Conservation (phyloP, 1,140 invertebrate genomes). For the Drosophila ambigua region DNA sequence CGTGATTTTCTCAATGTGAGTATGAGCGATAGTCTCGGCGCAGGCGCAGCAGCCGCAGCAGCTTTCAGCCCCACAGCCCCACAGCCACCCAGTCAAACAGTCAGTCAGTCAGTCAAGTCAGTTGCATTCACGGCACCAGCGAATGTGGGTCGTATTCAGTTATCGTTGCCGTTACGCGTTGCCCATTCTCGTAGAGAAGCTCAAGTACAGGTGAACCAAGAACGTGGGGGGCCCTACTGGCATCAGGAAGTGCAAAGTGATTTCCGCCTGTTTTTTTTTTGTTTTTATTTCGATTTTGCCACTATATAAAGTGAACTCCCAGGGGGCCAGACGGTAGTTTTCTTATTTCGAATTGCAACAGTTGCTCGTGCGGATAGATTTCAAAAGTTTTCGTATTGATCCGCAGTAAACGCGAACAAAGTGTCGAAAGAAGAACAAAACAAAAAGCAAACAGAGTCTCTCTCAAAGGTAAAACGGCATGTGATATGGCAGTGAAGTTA, state of each 20-base stretch:
- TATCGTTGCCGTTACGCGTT: constrained; percentile 1
- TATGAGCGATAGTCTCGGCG: constrained; percentile 43
- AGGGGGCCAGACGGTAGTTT: constrained; percentile 27
- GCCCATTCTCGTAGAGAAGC: constrained; percentile 33
- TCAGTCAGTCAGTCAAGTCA: constrained; percentile 26
- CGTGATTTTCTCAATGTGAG: constrained; percentile 93
- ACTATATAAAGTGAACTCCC: constrained; percentile 41
- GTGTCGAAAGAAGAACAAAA: constrained; percentile 38
- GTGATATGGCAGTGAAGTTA: constrained; percentile 5
- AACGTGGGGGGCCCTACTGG: constrained; percentile 63
- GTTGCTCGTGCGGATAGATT: constrained; percentile 69
- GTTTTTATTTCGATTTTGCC: neutral
- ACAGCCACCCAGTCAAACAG: neutral
- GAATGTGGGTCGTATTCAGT: constrained; percentile 70
- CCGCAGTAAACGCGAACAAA: constrained; percentile 57
- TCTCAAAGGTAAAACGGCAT: constrained; percentile 28
- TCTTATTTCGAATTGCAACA: constrained; percentile 34
- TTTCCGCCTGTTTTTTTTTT: constrained; percentile 30
- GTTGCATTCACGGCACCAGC: constrained; percentile 58
- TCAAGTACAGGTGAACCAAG: constrained; percentile 62
- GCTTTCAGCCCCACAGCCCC: too few species aligned
- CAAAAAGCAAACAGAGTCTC: constrained; percentile 7
- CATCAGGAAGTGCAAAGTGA: constrained; percentile 51
- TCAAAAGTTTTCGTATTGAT: constrained; percentile 52
- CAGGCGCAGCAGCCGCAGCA: constrained; percentile 19